Percentiles rank a stretch among this genome's conserved stretches.
Conservation (phyloP, 2,888 invertebrate genomes). For the Drosophila limbata region DNA sequence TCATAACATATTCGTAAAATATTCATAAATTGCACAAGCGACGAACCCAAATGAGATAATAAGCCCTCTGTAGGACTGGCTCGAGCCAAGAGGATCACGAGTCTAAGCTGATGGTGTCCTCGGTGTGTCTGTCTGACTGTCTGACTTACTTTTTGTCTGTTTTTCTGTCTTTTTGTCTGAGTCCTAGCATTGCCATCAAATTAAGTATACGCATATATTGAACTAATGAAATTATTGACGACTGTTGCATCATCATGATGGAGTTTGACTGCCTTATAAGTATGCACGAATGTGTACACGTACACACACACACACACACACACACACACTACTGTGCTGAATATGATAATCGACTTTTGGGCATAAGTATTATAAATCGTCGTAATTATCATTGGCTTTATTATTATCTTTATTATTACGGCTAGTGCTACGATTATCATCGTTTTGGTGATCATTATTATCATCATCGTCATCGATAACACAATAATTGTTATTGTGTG, state of each 20-base stretch:
- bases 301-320: background rate
- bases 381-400: constrained; percentile 47
- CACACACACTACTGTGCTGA: background rate
- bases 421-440: constrained; percentile 2
- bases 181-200: constrained; percentile 17
- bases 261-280: constrained; percentile 49
- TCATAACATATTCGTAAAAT: constrained; percentile 54
- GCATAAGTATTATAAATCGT: constrained; percentile 58
- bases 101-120: constrained; percentile 14
- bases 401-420: constrained; percentile 12
- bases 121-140: background rate
- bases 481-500: background rate
- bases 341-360: constrained; percentile 56
- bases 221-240: constrained; percentile 76
- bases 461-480: background rate
- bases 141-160: background rate
- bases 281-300: background rate
- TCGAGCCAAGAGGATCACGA: constrained; percentile 20
- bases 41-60: constrained; percentile 55
- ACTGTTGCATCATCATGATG: too few species aligned
- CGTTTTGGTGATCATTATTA: constrained; percentile 9
- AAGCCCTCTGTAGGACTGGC: constrained; percentile 38
- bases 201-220: constrained; percentile 58
- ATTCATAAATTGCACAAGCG: constrained; percentile 66
- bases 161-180: constrained; percentile 9